A percentile compares a stretch with the other conserved stretches of the same genome.
These are phyloP conservation scores for Merluccius polli DNA, from an alignment of 2,797 vertebrate species.

Conservation along the genomic window DNA sequence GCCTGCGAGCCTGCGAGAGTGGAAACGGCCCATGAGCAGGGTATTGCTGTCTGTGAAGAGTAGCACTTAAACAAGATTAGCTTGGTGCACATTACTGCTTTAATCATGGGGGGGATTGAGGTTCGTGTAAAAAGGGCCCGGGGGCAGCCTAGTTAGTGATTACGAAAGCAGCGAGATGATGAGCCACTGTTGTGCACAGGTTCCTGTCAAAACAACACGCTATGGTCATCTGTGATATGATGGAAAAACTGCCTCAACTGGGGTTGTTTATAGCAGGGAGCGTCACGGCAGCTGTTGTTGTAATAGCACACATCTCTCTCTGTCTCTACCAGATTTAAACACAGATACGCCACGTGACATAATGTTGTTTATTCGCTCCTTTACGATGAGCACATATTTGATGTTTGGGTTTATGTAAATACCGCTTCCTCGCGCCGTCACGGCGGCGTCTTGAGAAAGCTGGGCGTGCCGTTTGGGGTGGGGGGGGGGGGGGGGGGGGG, in stretches of 20 bases:
- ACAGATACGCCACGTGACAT: not conserved
- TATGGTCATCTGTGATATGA: no score
- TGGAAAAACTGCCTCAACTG: not conserved
- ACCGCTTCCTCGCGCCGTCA: not conserved
- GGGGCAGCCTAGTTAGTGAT: slow-evolving; percentile 5
- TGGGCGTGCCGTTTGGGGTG: not conserved
- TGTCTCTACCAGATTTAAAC: not conserved
- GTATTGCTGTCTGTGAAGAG: slow-evolving; percentile 10
- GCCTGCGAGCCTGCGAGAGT: not conserved
- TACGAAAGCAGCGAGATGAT: not conserved
- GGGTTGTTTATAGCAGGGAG: not conserved
- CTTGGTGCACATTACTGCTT: slow-evolving; percentile 10
- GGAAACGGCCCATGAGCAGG: not conserved
- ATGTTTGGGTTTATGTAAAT: slow-evolving; percentile 9
- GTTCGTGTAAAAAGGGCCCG: not conserved
- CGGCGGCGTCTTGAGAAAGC: slow-evolving; percentile 13
- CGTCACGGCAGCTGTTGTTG: not conserved
- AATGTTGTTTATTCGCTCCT: not conserved
- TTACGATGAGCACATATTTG: not conserved
- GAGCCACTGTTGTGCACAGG: slow-evolving; percentile 4
- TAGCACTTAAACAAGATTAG: slow-evolving; percentile 17
- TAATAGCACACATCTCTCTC: not conserved
- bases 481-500: not conserved
- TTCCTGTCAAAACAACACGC: not conserved
- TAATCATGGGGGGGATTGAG: slow-evolving; percentile 15